Base-by-base conservation (phyloP, 2,113 vertebrate genomes). In the Mungos mungo region DNA sequence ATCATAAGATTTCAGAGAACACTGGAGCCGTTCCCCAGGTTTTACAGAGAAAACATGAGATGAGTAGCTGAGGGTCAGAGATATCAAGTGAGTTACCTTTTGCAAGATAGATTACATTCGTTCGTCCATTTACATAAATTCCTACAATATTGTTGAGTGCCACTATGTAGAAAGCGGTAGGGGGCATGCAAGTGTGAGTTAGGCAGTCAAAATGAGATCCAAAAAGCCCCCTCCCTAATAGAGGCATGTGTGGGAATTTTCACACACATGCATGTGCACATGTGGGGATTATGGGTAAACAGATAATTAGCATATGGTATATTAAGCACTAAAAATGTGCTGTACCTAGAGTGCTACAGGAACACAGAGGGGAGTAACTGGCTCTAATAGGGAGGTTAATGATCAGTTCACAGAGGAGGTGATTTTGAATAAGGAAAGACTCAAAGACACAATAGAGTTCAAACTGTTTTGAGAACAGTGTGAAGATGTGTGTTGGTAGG, bases 31-130 rank as follows among this genome's bases (percentile, higher is more conserved):
- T n/a, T 79, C 65, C 25, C 65, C 6, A n/a, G 45, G 31, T 85
- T 95, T 95, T 95, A 81, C 6, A 54, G 72, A 77, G 81, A n/a
- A 97, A 85, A 77, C 93, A 82, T 85, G 63, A 77, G 47, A 79
- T 60, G 68, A 93, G 45, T 95, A 92, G 87, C 19, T 54, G 29
- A 86, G 41, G 68, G 27, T 19, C n/a, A 35, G 41, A 13, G 57
- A 60, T 35, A 71, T 11, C 77, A 72, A 68, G 11, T 9, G 52
- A 63, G 50, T 33, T 93, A n/a, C 89, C 82, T 65, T 52, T 71
- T 74, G 33, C 63, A 74, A 54, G 69, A 47, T 15, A 74, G 11
- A 60, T 97, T 72, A 16, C 45, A 57, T 79, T 79, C 77, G 47
- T 82, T 84, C 68, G 85, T 47, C 33, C 27, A 6, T 54, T 88